These are phyloP conservation scores for Egretta garzetta DNA, from an alignment of 2,113 vertebrate species.

Conservation along the genomic window DNA sequence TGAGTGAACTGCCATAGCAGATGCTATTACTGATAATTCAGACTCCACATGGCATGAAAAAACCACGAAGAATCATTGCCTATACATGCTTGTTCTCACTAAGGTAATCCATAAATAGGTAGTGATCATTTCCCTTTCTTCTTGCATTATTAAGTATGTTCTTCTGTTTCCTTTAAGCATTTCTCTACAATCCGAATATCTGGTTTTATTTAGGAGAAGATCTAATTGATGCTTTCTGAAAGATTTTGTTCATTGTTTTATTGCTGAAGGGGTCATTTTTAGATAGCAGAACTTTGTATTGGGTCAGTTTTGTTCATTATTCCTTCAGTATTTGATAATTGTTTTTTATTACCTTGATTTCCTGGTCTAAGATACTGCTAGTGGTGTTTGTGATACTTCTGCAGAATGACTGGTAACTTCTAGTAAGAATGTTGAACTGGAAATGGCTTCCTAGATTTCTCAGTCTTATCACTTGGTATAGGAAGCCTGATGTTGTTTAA, in stretches of 20 bases:
- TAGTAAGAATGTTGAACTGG: not conserved
- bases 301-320: not conserved
- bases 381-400: not conserved
- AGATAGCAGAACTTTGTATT: not conserved
- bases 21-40: not conserved
- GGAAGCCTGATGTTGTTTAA: not conserved
- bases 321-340: not conserved
- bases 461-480: not conserved
- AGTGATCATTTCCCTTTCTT: not conserved
- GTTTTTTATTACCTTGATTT: not conserved
- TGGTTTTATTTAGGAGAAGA: not conserved
- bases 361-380: not conserved
- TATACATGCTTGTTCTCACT: not conserved
- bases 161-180: not conserved
- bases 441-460: not conserved
- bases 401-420: not conserved
- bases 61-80: not conserved
- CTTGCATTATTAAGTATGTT: not conserved
- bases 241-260: not conserved
- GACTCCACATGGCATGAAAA: not conserved
- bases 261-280: not conserved
- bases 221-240: not conserved
- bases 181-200: not conserved
- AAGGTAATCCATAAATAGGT: not conserved
- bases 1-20: fast-evolving